Percentiles rank a stretch among this genome's conserved stretches.
phyloP scores from a whole-genome alignment of 1,140 invertebrate species.

The Tribolium castaneum region DNA sequence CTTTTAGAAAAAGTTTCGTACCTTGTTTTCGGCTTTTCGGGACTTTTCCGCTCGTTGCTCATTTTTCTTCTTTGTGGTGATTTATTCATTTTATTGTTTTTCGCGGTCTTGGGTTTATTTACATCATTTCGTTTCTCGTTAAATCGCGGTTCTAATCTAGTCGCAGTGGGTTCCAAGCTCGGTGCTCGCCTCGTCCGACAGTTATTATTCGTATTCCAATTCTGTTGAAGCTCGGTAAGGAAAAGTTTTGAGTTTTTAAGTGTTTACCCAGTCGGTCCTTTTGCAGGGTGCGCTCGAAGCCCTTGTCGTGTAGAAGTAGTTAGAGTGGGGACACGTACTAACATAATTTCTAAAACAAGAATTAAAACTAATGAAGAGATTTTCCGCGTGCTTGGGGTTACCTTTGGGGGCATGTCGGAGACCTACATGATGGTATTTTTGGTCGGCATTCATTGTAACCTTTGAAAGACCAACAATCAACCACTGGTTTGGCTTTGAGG shows the following conservation, averaged over 20 bases:
- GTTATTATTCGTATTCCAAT: background rate
- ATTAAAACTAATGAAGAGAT: background rate
- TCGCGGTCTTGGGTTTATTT: background rate
- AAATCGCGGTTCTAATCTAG: background rate
- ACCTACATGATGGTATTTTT: background rate
- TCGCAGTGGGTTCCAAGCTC: background rate
- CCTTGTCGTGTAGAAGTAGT: background rate
- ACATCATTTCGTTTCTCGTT: background rate
- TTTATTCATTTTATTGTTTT: background rate
- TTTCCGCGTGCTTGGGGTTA: background rate
- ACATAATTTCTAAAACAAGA: conserved; percentile 17
- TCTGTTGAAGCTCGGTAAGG: background rate
- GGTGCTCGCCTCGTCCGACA: background rate
- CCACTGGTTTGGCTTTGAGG: conserved; percentile 51
- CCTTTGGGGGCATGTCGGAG: background rate
- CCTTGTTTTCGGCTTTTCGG: too few relatives aligned
- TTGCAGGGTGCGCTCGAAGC: background rate
- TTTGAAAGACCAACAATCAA: conserved; percentile 54
- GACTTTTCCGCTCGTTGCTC: background rate
- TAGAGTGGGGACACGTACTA: background rate
- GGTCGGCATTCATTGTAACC: conserved; percentile 40
- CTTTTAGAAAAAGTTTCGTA: too few relatives aligned
- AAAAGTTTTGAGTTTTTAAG: background rate
- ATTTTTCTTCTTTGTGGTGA: background rate
- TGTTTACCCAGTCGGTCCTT: background rate